phyloP scores from a whole-genome alignment of 2,888 invertebrate genomes.

The Hydriomena furcata region DNA sequence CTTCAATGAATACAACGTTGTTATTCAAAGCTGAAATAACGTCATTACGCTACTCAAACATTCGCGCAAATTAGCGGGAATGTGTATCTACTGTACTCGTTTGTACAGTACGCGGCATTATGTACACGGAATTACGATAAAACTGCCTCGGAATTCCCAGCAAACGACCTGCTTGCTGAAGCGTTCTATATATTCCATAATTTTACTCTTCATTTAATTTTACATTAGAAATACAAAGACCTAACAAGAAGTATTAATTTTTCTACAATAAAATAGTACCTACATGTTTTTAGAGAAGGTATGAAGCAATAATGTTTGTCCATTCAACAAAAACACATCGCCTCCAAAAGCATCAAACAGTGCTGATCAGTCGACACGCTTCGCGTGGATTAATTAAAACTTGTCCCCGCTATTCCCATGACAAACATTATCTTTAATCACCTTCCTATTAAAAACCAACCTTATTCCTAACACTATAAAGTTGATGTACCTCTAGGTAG shows the following conservation, averaged over 20 bases:
- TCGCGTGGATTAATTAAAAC: conserved; percentile 43
- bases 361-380: conserved; percentile 23
- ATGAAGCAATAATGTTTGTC: too few species aligned
- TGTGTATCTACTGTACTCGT: conserved; percentile 21
- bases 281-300: too few species aligned
- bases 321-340: conserved; percentile 1
- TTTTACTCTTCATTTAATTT: too few species aligned
- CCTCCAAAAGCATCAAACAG: background rate
- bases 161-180: background rate
- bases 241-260: too few species aligned
- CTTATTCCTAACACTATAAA: background rate
- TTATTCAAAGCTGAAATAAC: conserved; percentile 30
- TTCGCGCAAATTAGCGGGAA: conserved; percentile 23
- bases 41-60: conserved; percentile 27
- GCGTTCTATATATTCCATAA: too few species aligned
- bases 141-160: too few species aligned
- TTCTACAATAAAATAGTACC: too few species aligned
- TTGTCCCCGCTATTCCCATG: conserved; percentile 31
- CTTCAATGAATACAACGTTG: conserved; percentile 5
- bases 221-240: too few species aligned
- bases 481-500: background rate
- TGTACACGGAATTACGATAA: background rate
- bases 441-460: conserved; percentile 3
- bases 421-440: conserved; percentile 21
- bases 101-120: too few species aligned